phyloP scores from a whole-genome alignment of 2,113 vertebrate genomes.

The Callaeas wilsoni region DNA sequence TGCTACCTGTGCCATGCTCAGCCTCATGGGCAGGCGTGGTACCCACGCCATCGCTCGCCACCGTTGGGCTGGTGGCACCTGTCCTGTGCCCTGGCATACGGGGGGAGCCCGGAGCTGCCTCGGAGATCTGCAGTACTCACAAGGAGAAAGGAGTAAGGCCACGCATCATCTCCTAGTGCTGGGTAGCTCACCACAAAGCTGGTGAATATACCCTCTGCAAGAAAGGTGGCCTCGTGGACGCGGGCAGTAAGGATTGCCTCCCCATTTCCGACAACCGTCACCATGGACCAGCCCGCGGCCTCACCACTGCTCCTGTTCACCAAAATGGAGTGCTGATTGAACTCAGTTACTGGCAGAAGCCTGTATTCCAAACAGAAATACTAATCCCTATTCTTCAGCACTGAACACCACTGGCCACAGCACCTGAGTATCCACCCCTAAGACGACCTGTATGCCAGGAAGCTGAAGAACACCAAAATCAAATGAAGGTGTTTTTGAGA shows the following conservation, averaged over 20 bases:
- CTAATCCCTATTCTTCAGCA: no score
- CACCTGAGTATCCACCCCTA: rapidly evolving
- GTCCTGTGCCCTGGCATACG: no score
- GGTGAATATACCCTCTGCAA: rapidly evolving
- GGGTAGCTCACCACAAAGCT: no score
- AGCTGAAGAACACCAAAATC: not conserved
- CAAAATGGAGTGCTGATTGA: rapidly evolving
- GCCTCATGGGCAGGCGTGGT: rapidly evolving
- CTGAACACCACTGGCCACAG: no score
- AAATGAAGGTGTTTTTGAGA: not conserved
- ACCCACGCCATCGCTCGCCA: rapidly evolving
- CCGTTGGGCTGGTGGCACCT: rapidly evolving
- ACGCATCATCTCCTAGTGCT: rapidly evolving
- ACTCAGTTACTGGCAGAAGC: not conserved
- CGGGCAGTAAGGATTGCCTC: rapidly evolving
- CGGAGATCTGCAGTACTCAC: rapidly evolving
- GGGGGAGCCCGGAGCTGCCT: not conserved
- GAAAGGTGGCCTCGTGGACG: rapidly evolving
- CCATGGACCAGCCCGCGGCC: rapidly evolving
- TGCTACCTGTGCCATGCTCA: rapidly evolving
- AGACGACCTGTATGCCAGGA: not conserved
- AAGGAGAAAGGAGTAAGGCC: not conserved
- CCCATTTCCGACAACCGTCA: rapidly evolving
- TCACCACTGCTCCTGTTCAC: rapidly evolving
- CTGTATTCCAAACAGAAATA: not conserved